Base-by-base conservation (phyloP, 1,140 invertebrate genomes). In the Drosophila kepulauana region DNA sequence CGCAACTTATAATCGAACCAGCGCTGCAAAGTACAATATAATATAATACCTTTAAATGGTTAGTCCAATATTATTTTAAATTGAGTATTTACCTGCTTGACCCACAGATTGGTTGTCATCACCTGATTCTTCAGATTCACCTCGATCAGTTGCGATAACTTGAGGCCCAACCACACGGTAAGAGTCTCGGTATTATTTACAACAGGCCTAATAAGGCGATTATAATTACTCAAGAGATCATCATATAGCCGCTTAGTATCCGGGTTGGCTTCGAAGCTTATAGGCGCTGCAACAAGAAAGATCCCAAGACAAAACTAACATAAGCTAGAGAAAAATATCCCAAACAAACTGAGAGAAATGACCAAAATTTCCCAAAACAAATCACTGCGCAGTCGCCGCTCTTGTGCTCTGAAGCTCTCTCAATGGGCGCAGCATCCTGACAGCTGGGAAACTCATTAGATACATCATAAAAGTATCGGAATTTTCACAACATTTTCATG, bases 41-140 rank as follows among this genome's bases (percentile, higher is more conserved):
- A 33, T 33, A 8, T 33, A 20, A 20, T 20, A 3, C 3, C n/a
- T 30, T 41, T 16, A 7, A 10, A 15, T 10, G 30, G 15, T 1
- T 15, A 11, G 5, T n/a, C 1, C 4, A 11, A n/a, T 38, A 45
- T 11, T 48, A 2, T 7, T 10, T 38, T 5, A 16, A 16, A n/a
- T 49, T 58, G n/a, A 11, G n/a, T 8, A 79, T 74, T 92, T 92
- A 97, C 96, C 95, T 97, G 97, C 81, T 98, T 97, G 3, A 99
- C 96, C 98, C 98, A 98, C 11, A 99, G 94, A 92, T 98, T 99
- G 1, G 98, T 98, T 8, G 98, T 99, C 97, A 99, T 98, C 43
- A 99, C 97, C 93, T 99, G 98, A 93, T 98, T 98, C 92, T 98
- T 98, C 54, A 98, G 89, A 92, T 98, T 98, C 93, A 99, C 98